Evolutionary conservation across 2,888 invertebrate species (phyloP), one percentile per base, ranked within the genome.

Genomic region (Phasia obesa): DNA sequence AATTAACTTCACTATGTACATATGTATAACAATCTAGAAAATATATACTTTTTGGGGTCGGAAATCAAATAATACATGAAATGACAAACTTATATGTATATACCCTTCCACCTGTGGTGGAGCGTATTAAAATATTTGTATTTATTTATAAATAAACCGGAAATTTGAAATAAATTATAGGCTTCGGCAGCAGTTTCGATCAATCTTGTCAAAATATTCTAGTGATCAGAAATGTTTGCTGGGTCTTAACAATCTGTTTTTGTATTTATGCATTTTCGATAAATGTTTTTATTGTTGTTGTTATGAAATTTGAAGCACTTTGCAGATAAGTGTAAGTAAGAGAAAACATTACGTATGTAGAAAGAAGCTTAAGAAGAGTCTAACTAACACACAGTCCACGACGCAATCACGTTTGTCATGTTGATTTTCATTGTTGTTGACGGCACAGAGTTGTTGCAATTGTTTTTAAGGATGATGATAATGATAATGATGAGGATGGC

Each of bases 381-480:
- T 53, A 42, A n/a, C n/a, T n/a, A n/a, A n/a, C n/a, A n/a, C n/a
- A 15, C 25, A 47, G 38, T 25, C 64, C 62, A 47, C 47, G 13
- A 27, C 19, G 42, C 42, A 53, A 35, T 55, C 79, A 76, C 76
- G 79, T 83, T 79, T 76, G 75, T 64, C 83, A 79, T 83, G 65
- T 70, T 69, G 53, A 69, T 77, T 21, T 69, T 77, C 76, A 69
- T 60, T 76, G 69, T 55, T 77, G 19, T 78, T 70, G 77, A 70
- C 35, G 51, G 55, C 77, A 47, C 19, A 42, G 11, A 17, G 19
- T 23, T 17, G 49, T 49, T 38, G 19, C 35, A 71, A 49, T 51
- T 51, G 64, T 31, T 71, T 73, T 49, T 71, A 53, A 71, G 65
- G 64, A 42, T 62, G 69, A 69, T 57, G 57, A 25, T 60, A 11